A percentile compares a stretch with the other conserved stretches of the same genome.
Evolutionary conservation across 1,140 invertebrate genomes (phyloP).

Genomic region (Onthophagus taurus): DNA sequence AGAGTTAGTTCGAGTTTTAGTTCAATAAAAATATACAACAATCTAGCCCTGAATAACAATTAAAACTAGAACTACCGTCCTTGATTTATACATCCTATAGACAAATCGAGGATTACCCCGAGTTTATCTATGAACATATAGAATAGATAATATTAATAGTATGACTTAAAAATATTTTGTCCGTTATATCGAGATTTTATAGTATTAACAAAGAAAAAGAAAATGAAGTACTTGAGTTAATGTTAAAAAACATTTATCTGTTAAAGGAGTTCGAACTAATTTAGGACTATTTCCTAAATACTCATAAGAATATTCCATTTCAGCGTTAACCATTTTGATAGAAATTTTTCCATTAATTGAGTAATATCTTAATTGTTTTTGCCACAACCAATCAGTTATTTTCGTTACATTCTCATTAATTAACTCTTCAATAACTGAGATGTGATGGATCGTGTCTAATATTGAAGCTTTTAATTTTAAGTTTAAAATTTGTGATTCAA

Average conservation of each 20-base stretch:
- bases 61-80: too few relatives aligned
- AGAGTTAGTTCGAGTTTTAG: too few relatives aligned
- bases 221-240: constrained; percentile 65
- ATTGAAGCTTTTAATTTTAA: constrained; percentile 70
- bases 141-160: too few relatives aligned
- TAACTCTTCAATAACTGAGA: constrained; percentile 70
- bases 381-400: constrained; percentile 82
- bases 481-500: constrained; percentile 44
- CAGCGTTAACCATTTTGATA: constrained; percentile 74
- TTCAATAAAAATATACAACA: too few relatives aligned
- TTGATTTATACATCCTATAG: too few relatives aligned
- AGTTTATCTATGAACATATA: too few relatives aligned
- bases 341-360: constrained; percentile 46
- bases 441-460: constrained; percentile 87
- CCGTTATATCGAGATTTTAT: too few relatives aligned
- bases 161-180: too few relatives aligned
- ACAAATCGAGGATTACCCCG: too few relatives aligned
- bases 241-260: constrained; percentile 92
- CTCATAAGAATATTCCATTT: constrained; percentile 95
- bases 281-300: constrained; percentile 90
- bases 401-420: constrained; percentile 55
- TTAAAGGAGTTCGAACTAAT: constrained; percentile 86
- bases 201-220: background rate
- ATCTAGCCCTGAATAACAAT: too few relatives aligned
- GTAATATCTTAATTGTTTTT: constrained; percentile 77